A percentile compares a stretch with the other conserved stretches of the same genome.
These are phyloP conservation scores for Paedocypris micromegethes DNA, from an alignment of 2,797 vertebrate genomes.

Conservation along the genomic window DNA sequence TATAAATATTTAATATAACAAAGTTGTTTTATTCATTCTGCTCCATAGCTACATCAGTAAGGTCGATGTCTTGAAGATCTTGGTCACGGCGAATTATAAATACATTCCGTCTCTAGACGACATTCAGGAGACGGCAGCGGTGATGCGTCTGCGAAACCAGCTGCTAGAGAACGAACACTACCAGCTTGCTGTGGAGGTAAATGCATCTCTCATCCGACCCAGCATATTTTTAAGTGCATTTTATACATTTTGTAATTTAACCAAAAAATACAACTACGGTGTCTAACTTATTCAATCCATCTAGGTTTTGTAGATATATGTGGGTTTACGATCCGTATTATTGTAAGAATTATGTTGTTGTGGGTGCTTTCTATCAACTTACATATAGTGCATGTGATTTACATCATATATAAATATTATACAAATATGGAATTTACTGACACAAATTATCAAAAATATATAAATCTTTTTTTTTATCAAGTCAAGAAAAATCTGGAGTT, in stretches of 20 bases:
- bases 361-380: no score
- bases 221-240: neutral
- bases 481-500: no score
- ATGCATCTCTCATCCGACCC: neutral
- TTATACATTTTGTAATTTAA: neutral
- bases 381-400: no score
- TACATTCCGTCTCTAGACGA: constrained; percentile 90
- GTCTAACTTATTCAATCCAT: no score
- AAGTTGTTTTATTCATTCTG: no score
- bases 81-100: constrained; percentile 88
- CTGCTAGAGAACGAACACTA: constrained; percentile 93
- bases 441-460: no score
- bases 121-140: constrained; percentile 83
- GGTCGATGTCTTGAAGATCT: constrained; percentile 90
- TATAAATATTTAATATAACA: neutral
- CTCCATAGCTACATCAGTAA: constrained; percentile 89
- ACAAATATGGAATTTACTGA: no score
- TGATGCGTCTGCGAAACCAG: constrained; percentile 86
- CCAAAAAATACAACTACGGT: neutral
- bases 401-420: no score
- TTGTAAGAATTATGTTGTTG: no score
- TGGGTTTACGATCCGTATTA: no score
- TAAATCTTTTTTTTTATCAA: no score
- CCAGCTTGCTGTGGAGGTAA: constrained; percentile 92
- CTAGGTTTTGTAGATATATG: no score